Base-by-base conservation (phyloP, 2,888 invertebrate genomes). In the Drosophila helvetica region DNA sequence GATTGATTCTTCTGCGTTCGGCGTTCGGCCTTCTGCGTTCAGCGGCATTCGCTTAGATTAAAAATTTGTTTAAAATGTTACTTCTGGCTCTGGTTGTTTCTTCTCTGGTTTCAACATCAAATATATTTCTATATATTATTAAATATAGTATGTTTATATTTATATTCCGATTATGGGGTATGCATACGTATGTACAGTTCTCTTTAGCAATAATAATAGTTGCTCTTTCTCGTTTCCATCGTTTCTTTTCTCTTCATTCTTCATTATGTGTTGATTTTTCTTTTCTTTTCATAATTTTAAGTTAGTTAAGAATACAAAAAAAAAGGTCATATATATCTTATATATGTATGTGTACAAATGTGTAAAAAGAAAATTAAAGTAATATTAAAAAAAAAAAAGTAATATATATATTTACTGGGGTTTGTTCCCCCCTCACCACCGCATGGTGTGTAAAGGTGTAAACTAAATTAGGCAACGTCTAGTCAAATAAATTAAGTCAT, bases 401-500 rank as follows among this genome's bases (percentile, higher is more conserved):
- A 30, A 64, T 55, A 55, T 50, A 55, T 50, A 58, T 64, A 64
- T 61, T 27, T 65, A 33, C 15, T 18, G n/a, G 33, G 27, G 27
- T 17, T n/a, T 1, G 38, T n/a, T 38, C 7, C 15, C 38, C n/a
- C 33, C 33, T 5, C 33, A 15, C 33, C 33, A 5, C 5, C 62
- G 25, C 46, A 48, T 62, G 50, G 47, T 45, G 56, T 48, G 10
- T 27, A 38, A 54, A 56, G 15, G 48, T 51, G 58, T 56, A 62
- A 52, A 57, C 54, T 58, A 60, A 71, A 75, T 56, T 75, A 79
- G 47, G 61, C 78, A 74, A 67, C 74, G 74, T 63, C 58, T 60
- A 67, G 64, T 62, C 58, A 71, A 83, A 83, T 84, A 83, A 85
- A 84, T 85, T 83, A 84, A 79, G 85, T 73, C 60, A 80, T 84